phyloP scores from a whole-genome alignment of 2,888 invertebrate species.

The Gastracanthus pulcherrimus region DNA sequence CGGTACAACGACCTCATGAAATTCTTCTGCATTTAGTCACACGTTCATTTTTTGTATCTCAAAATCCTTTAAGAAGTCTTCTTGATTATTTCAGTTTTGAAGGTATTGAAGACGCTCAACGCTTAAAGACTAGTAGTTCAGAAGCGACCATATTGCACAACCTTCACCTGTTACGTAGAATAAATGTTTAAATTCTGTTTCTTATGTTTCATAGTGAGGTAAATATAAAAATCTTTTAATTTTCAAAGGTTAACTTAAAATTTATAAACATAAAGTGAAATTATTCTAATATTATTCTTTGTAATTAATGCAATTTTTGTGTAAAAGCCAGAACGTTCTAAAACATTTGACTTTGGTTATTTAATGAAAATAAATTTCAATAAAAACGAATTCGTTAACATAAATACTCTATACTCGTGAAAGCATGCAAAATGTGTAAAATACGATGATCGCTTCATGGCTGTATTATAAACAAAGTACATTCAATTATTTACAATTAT shows the following conservation, averaged over 20 bases:
- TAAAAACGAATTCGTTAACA: too few relatives aligned
- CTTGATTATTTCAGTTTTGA: not conserved
- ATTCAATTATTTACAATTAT: constrained; percentile 54
- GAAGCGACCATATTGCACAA: constrained; percentile 38
- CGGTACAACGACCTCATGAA: not conserved
- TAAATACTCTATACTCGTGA: constrained; percentile 13
- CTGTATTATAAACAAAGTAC: constrained; percentile 26
- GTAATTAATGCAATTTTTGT: too few relatives aligned
- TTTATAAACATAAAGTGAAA: too few relatives aligned
- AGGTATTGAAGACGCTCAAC: constrained; percentile 43
- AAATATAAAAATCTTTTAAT: too few relatives aligned
- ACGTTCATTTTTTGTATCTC: not conserved
- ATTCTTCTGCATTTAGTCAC: constrained; percentile 13
- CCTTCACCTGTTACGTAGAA: not conserved
- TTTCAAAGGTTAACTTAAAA: too few relatives aligned
- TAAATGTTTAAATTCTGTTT: not conserved
- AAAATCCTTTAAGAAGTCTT: constrained; percentile 30
- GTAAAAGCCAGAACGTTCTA: too few relatives aligned
- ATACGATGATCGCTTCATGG: not conserved
- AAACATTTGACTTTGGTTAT: too few relatives aligned
- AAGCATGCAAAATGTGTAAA: constrained; percentile 11
- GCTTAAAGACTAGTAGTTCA: constrained; percentile 68
- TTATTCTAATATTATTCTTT: too few relatives aligned
- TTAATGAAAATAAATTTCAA: too few relatives aligned
- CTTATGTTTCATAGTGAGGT: not conserved